A percentile compares a stretch with the other conserved stretches of the same genome.
These are phyloP conservation scores for Petaurus breviceps DNA, from an alignment of 2,113 vertebrate species.

Conservation along the genomic window DNA sequence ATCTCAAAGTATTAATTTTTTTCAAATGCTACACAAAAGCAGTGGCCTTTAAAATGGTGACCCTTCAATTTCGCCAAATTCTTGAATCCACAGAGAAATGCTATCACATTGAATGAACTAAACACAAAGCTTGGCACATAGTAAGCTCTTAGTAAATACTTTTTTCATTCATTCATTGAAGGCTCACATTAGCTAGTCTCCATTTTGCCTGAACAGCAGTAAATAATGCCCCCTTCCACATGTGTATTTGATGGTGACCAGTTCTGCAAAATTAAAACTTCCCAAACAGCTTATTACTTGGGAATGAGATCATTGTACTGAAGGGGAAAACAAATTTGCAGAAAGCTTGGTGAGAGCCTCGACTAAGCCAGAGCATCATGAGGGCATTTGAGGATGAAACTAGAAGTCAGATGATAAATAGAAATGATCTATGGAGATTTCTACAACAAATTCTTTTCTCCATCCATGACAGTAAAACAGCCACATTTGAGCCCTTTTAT, in stretches of 20 bases:
- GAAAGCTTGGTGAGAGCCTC: background rate
- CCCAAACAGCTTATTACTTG: background rate
- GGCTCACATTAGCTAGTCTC: background rate
- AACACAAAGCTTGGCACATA: background rate
- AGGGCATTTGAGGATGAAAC: background rate
- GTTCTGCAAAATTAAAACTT: background rate
- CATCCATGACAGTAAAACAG: background rate
- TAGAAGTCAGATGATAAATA: background rate
- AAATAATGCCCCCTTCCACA: background rate
- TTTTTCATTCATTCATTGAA: background rate
- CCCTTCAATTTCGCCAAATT: constrained; percentile 29
- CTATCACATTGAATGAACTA: background rate
- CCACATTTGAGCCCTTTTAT: background rate
- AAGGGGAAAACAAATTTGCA: background rate
- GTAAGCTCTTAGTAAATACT: background rate
- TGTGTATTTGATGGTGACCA: background rate
- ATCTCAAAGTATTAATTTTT: background rate
- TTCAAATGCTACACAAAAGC: constrained; percentile 41
- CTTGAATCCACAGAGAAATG: background rate
- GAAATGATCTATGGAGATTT: background rate
- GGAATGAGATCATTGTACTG: background rate
- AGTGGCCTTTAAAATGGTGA: background rate
- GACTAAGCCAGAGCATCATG: background rate
- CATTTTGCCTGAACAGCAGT: background rate
- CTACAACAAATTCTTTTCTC: background rate